Conservation (phyloP, 1,140 invertebrate genomes). For the Chironomus tepperi region DNA sequence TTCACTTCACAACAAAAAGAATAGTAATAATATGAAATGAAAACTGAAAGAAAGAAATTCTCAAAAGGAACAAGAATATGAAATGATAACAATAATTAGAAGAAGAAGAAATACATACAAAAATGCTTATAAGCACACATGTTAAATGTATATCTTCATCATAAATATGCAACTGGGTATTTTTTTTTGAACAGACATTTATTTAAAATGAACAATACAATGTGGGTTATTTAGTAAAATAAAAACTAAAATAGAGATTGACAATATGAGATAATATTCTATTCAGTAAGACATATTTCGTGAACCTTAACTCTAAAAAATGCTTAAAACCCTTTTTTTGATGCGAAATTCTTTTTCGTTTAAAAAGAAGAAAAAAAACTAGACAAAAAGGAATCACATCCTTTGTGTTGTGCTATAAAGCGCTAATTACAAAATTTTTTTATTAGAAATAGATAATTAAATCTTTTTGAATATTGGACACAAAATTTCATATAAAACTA, state of each 20-base stretch:
- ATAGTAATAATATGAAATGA: too few relatives aligned
- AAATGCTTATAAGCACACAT: background rate
- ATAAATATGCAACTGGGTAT: constrained; percentile 17
- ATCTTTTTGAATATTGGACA: constrained; percentile 23
- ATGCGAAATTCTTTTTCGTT: background rate
- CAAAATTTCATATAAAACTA: constrained; percentile 16
- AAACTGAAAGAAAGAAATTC: too few relatives aligned
- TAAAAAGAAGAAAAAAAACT: background rate
- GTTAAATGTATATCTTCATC: background rate
- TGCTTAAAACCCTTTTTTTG: too few relatives aligned
- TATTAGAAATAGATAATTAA: background rate
- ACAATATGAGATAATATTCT: background rate
- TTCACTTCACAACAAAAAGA: background rate
- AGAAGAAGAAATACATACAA: background rate
- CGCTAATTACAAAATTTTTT: too few relatives aligned
- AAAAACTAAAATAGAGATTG: background rate
- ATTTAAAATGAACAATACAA: background rate
- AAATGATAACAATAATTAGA: background rate
- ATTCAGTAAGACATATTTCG: background rate
- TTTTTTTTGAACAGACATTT: background rate
- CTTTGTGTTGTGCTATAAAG: too few relatives aligned
- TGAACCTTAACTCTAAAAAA: too few relatives aligned
- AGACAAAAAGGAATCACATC: background rate
- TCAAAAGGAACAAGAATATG: too few relatives aligned
- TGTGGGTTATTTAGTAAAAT: background rate